A percentile compares a stretch with the other conserved stretches of the same genome.
Evolutionary conservation across 2,888 invertebrate genomes (phyloP).

Genomic region (Ceraclea dissimilis): DNA sequence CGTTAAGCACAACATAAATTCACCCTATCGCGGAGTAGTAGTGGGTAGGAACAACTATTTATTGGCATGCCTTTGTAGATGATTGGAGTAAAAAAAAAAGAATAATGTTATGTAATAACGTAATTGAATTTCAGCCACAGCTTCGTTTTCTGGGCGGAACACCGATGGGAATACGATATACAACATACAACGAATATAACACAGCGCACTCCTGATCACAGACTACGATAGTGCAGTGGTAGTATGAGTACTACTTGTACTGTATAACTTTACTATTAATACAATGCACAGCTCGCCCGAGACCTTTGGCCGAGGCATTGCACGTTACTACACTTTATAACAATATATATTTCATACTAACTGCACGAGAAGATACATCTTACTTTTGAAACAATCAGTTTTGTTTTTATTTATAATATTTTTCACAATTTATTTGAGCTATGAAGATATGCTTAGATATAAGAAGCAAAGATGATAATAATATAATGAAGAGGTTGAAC

Average conservation of each 20-base stretch:
- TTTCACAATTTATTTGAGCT: too few relatives aligned
- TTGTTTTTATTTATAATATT: too few relatives aligned
- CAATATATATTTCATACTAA: neutral
- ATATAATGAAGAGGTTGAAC: too few relatives aligned
- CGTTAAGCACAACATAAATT: neutral
- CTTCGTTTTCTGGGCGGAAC: neutral
- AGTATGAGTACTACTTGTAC: neutral
- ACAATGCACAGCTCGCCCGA: neutral
- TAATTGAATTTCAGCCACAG: conserved; percentile 2
- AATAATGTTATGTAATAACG: neutral
- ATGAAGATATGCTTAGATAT: too few relatives aligned
- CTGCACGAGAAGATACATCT: too few relatives aligned
- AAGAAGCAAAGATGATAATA: too few relatives aligned
- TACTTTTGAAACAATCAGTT: too few relatives aligned
- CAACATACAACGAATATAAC: too few relatives aligned
- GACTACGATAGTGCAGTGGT: conserved; percentile 1
- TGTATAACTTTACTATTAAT: neutral
- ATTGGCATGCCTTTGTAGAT: neutral
- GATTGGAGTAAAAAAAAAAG: neutral
- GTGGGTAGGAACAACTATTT: too few relatives aligned
- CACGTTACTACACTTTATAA: conserved; percentile 10
- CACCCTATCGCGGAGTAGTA: neutral
- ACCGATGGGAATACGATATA: neutral
- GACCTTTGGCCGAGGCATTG: neutral
- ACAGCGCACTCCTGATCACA: neutral